These are phyloP conservation scores for Halichoeres trimaculatus DNA, from an alignment of 2,113 vertebrate species.

Conservation along the genomic window DNA sequence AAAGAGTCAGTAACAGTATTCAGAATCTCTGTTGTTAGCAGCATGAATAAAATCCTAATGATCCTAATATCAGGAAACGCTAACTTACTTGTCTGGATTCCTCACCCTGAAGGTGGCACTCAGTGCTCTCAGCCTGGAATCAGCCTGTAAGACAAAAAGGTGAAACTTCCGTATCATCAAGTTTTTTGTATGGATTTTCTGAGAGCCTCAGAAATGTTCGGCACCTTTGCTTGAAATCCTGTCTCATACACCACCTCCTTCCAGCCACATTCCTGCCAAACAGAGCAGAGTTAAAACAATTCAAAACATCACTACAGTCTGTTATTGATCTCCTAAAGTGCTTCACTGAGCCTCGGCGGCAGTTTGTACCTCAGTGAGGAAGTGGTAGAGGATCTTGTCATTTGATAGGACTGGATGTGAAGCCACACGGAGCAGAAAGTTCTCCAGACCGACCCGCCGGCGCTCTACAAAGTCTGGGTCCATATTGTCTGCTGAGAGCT, in stretches of 20 bases:
- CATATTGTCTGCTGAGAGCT: conserved; percentile 97
- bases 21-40: no score
- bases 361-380: conserved; percentile 91
- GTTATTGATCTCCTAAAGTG: background rate
- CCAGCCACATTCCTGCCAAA: conserved; percentile 91
- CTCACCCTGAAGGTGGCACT: conserved; percentile 98
- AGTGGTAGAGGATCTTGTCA: conserved; percentile 91
- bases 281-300: conserved; percentile 13
- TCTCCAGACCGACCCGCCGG: conserved; percentile 94
- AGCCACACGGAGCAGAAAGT: conserved; percentile 93
- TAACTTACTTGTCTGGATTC: conserved; percentile 93
- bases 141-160: conserved; percentile 83
- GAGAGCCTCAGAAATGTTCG: background rate
- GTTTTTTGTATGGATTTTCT: background rate
- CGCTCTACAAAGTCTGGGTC: conserved; percentile 98
- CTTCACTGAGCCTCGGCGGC: background rate
- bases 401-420: conserved; percentile 91
- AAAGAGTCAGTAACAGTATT: background rate
- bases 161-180: background rate
- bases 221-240: conserved; percentile 95
- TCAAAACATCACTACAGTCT: background rate
- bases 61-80: no score
- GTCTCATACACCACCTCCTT: conserved; percentile 94
- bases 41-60: no score
- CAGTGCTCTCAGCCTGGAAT: conserved; percentile 95